phyloP scores from a whole-genome alignment of 2,113 vertebrate genomes.

The Arothron firmamentum region DNA sequence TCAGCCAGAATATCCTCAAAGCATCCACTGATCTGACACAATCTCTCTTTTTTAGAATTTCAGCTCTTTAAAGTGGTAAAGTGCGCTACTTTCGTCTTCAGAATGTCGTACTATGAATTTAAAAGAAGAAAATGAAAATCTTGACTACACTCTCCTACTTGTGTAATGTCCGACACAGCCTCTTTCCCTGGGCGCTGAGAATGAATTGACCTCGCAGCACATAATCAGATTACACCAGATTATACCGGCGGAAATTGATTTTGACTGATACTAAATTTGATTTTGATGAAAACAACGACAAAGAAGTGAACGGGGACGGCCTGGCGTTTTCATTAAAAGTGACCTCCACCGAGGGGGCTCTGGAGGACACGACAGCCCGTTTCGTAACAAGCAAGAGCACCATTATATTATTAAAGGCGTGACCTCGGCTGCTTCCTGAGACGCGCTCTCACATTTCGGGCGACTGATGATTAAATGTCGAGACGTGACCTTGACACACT shows the following conservation, averaged over 20 bases:
- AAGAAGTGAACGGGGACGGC: conserved; percentile 50
- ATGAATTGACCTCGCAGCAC: conserved; percentile 50
- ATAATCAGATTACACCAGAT: conserved; percentile 51
- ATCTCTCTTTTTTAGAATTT: background rate
- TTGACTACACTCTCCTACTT: no score
- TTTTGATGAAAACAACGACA: conserved; percentile 68
- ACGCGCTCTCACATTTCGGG: conserved; percentile 60
- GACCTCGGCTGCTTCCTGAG: conserved; percentile 59
- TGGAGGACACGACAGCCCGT: conserved; percentile 38
- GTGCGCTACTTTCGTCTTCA: no score
- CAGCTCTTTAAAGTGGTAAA: no score
- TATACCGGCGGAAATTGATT: conserved; percentile 30
- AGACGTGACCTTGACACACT: conserved; percentile 61
- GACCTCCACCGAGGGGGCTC: conserved; percentile 47
- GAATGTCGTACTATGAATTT: no score
- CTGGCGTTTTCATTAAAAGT: conserved; percentile 68
- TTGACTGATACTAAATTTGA: conserved; percentile 64
- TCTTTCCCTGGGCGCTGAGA: background rate
- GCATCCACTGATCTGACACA: background rate
- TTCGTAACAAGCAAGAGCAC: conserved; percentile 41
- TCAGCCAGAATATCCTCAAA: background rate
- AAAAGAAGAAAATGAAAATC: no score
- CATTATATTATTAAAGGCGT: conserved; percentile 60
- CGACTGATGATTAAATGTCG: conserved; percentile 54
- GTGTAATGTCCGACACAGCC: background rate